Evolutionary conservation across 2,113 vertebrate genomes (phyloP).

Genomic region (Hippocampus mohnikei): DNA sequence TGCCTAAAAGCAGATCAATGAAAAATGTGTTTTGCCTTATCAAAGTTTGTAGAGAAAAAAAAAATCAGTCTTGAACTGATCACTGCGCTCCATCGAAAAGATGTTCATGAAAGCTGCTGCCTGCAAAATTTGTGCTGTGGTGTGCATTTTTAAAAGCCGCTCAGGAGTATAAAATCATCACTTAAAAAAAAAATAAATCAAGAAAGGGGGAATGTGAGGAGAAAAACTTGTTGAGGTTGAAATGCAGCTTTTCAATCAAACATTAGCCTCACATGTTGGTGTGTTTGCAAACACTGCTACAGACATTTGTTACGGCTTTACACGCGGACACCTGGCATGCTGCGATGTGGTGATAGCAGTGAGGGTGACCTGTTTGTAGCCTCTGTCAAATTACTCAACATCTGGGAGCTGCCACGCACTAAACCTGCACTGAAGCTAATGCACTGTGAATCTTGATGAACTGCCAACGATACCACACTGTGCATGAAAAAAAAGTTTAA

Average conservation of each 20-base stretch:
- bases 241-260: neutral
- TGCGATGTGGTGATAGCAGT: conserved; percentile 71
- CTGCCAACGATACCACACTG: neutral
- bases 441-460: neutral
- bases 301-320: conserved; percentile 53
- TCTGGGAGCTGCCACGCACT: conserved; percentile 43
- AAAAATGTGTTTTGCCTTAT: conserved; percentile 28
- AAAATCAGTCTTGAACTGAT: conserved; percentile 22
- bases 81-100: neutral
- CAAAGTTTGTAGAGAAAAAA: conserved; percentile 7
- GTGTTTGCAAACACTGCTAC: conserved; percentile 21
- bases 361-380: conserved; percentile 71
- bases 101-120: neutral
- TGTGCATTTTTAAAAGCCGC: neutral
- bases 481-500: neutral
- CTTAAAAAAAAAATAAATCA: neutral
- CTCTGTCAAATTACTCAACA: conserved; percentile 25
- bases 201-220: neutral
- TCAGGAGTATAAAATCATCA: conserved; percentile 4
- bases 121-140: neutral
- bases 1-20: conserved; percentile 24
- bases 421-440: neutral
- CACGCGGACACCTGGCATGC: conserved; percentile 62
- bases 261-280: neutral
- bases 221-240: conserved; percentile 2